phyloP scores from a whole-genome alignment of 2,797 vertebrate genomes.

The Spondyliosoma cantharus region DNA sequence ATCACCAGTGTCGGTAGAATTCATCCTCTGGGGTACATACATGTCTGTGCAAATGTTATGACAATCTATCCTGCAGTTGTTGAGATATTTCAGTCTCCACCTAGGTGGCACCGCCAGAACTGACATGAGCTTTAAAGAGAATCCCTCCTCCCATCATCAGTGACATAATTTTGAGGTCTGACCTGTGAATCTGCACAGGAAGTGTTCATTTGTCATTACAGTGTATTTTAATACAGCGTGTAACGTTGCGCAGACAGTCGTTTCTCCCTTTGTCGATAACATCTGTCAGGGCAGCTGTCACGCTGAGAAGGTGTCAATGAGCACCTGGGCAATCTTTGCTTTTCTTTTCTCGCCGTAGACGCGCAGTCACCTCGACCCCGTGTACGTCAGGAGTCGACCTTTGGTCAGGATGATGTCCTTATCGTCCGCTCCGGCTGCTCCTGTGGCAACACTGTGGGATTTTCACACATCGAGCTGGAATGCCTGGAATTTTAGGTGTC shows the following conservation, averaged over 20 bases:
- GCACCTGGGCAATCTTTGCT: conserved; percentile 38
- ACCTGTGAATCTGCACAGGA: conserved; percentile 9
- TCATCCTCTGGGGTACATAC: background rate
- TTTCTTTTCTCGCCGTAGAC: conserved; percentile 50
- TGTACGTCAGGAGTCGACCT: conserved; percentile 80
- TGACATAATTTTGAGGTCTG: background rate
- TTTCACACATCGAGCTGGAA: conserved; percentile 81
- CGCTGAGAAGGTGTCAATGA: conserved; percentile 37
- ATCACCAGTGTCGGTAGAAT: background rate
- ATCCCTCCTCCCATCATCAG: background rate
- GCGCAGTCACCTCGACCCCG: conserved; percentile 53
- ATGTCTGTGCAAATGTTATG: background rate
- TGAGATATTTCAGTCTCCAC: background rate
- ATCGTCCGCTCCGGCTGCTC: conserved; percentile 63
- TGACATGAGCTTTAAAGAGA: background rate
- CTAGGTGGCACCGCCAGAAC: background rate
- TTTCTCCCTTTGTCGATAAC: conserved; percentile 37
- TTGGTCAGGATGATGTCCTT: conserved; percentile 55
- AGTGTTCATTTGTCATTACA: conserved; percentile 24
- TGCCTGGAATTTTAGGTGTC: conserved; percentile 77
- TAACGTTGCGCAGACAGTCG: conserved; percentile 32
- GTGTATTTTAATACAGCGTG: conserved; percentile 9
- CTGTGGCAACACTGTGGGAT: conserved; percentile 76
- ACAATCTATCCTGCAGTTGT: background rate
- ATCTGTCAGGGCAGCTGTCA: conserved; percentile 59